phyloP scores from a whole-genome alignment of 2,113 vertebrate species.

The Silurus glanis region DNA sequence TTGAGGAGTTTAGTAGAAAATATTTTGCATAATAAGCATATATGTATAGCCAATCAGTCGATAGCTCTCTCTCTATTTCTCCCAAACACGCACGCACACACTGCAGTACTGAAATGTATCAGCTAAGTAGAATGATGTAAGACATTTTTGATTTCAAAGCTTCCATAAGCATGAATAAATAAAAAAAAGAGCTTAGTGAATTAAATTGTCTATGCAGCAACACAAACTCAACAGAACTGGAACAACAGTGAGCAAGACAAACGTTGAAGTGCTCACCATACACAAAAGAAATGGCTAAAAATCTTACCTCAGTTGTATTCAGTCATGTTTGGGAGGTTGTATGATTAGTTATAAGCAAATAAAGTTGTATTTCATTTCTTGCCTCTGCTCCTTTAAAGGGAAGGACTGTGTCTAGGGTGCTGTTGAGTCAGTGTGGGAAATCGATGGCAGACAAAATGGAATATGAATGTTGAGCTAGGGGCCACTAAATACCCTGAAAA shows the following conservation, averaged over 20 bases:
- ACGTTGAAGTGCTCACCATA: background rate
- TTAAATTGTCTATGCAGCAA: background rate
- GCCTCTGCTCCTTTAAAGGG: conserved; percentile 8
- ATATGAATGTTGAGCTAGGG: conserved; percentile 39
- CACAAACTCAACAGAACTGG: background rate
- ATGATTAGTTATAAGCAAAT: conserved; percentile 28
- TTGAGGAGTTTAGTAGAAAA: conserved; percentile 15
- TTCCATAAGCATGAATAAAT: background rate
- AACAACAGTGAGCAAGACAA: background rate
- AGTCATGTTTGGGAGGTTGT: background rate
- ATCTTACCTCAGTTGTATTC: background rate
- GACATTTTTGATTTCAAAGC: background rate
- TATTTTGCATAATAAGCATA: background rate
- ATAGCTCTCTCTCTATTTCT: background rate
- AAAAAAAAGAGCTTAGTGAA: background rate
- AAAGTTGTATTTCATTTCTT: conserved; percentile 29
- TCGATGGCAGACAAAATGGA: conserved; percentile 40
- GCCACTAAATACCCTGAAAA: conserved; percentile 36
- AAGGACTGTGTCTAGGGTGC: conserved; percentile 20
- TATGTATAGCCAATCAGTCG: background rate
- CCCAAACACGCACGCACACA: too few relatives aligned
- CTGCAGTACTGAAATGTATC: background rate
- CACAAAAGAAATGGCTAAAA: background rate
- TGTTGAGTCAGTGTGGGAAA: conserved; percentile 33
- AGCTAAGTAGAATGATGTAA: background rate